Percentiles rank a stretch among this genome's conserved stretches.
Evolutionary conservation across 2,888 invertebrate species (phyloP).

Genomic region (Brenthis daphne): DNA sequence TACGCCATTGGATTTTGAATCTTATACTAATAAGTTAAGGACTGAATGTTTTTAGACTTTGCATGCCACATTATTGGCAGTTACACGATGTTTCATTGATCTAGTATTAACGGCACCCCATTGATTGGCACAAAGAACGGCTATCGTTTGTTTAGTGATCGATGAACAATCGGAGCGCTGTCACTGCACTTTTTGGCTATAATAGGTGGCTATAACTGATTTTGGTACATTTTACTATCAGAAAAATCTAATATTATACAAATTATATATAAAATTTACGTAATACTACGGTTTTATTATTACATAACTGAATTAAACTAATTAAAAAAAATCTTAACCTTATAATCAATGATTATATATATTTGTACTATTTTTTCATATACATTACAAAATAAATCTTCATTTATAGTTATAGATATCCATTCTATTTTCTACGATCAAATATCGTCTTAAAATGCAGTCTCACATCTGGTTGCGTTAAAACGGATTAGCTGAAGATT

Average conservation of each 20-base stretch:
- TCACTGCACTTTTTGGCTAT: slow-evolving; percentile 45
- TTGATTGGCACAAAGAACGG: slow-evolving; percentile 71
- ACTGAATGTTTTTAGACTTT: slow-evolving; percentile 25
- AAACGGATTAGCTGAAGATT: slow-evolving; percentile 80
- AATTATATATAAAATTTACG: no score
- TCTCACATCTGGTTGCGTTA: slow-evolving; percentile 78
- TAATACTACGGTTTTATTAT: no score
- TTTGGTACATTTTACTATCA: no score
- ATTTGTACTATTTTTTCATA: no score
- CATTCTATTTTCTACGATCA: slow-evolving; percentile 21
- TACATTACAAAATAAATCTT: no score
- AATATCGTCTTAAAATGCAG: slow-evolving; percentile 34
- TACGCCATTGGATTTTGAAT: slow-evolving; percentile 28
- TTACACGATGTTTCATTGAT: slow-evolving; percentile 69
- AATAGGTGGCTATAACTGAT: no score
- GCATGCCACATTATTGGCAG: slow-evolving; percentile 51
- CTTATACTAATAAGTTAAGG: slow-evolving; percentile 18
- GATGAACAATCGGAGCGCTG: slow-evolving; percentile 54
- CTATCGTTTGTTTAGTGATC: slow-evolving; percentile 73
- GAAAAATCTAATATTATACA: no score
- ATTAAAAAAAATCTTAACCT: no score
- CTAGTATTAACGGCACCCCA: slow-evolving; percentile 75
- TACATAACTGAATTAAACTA: no score
- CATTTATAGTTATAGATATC: slow-evolving; percentile 1
- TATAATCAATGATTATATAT: no score